Base-by-base conservation (phyloP, 1,140 invertebrate genomes). In the Holotrichia oblita region DNA sequence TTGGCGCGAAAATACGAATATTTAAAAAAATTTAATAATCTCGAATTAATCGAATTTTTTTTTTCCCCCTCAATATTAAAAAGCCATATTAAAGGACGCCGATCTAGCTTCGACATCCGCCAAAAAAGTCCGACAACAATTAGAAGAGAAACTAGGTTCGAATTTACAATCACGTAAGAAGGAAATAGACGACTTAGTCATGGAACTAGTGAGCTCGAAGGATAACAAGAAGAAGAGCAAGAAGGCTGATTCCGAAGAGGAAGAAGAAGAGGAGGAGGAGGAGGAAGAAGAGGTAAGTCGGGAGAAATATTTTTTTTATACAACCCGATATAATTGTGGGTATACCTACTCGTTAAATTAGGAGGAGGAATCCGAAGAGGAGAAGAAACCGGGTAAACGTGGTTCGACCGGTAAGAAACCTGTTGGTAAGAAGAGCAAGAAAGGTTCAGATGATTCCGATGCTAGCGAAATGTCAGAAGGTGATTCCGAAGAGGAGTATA, bases 11-110 rank as follows among this genome's bases (percentile, higher is more conserved):
- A 64, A 22, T 69, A n/a, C n/a, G n/a, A n/a, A n/a, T n/a, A n/a
- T 34, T 14, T 27, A 4, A 7, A 27, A 69, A 27, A 6, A 7
- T 64, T 22, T 64, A 64, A 64, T 64, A 17, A 20, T 59, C 40
- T 41, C n/a, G n/a, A n/a, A n/a, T 41, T 41, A 41, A 10, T 4
- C 40, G 42, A 14, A 44, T 44, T 10, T 44, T 44, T 44, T 44
- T n/a, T 55, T 55, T 55, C 48, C 48, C n/a, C n/a, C n/a, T n/a
- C n/a, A n/a, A n/a, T n/a, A n/a, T n/a, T n/a, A n/a, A n/a, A n/a
- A n/a, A 97, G 95, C 92, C 76, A 96, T 97, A 82, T 89, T 98
- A 3, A 95, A 97, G 88, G 93, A 93, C 88, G 95, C 96, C 6
- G 94, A 97, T 85, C 89, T 97, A 9, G 91, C 92, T 7, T 92